These are phyloP conservation scores for Sarcophilus harrisii DNA, from an alignment of 2,797 vertebrate species.

Conservation along the genomic window DNA sequence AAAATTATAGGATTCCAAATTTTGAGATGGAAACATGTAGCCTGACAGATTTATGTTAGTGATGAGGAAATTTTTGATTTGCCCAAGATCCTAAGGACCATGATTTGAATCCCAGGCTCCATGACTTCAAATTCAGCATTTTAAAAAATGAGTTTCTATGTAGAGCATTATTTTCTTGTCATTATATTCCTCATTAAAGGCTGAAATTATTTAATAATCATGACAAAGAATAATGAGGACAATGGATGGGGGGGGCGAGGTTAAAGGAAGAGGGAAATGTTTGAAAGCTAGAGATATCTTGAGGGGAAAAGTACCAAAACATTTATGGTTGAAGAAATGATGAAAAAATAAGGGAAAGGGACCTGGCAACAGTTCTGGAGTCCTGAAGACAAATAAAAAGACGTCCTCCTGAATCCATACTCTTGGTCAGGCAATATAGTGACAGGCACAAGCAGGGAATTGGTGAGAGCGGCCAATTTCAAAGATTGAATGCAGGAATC, in stretches of 20 bases:
- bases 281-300: neutral
- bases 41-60: neutral
- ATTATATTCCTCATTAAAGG: neutral
- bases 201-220: neutral
- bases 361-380: neutral
- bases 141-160: neutral
- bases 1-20: neutral
- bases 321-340: neutral
- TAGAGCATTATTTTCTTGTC: neutral
- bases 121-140: neutral
- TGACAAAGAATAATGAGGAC: too few relatives aligned
- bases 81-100: neutral
- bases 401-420: neutral
- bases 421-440: neutral
- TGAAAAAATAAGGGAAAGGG: neutral
- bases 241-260: neutral
- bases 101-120: neutral
- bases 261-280: neutral
- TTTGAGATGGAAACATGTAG: neutral
- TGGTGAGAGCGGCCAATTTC: neutral
- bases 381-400: neutral
- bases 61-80: neutral
- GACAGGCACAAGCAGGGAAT: accelerated
- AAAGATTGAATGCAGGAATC: neutral
- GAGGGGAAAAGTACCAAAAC: neutral